Evolutionary conservation across 2,888 invertebrate species (phyloP).

Genomic region (Antitype chi): DNA sequence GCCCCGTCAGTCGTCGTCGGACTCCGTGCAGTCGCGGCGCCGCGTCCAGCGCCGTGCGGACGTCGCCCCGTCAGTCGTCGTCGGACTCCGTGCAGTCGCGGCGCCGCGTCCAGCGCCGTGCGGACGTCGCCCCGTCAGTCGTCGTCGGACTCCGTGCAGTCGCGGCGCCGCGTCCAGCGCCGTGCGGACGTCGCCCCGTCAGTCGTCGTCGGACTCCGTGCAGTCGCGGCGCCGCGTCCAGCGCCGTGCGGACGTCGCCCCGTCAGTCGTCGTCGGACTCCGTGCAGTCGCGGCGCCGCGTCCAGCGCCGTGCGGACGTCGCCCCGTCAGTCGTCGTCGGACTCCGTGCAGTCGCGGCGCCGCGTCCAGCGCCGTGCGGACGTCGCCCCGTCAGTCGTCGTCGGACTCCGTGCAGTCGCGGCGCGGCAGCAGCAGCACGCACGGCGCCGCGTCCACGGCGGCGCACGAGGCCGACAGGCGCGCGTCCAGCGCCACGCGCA

Average conservation of each 20-base stretch:
- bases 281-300: constrained; percentile 73
- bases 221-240: constrained; percentile 60
- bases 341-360: constrained; percentile 12
- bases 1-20: too few relatives aligned
- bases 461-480: constrained; percentile 93
- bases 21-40: too few relatives aligned
- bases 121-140: too few relatives aligned
- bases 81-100: too few relatives aligned
- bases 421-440: constrained; percentile 72
- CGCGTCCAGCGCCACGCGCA: constrained; percentile 84
- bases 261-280: constrained; percentile 51
- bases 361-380: background rate
- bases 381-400: background rate
- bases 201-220: constrained; percentile 39
- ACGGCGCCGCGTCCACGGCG: constrained; percentile 82
- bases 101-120: too few relatives aligned
- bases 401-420: background rate
- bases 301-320: background rate
- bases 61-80: too few relatives aligned
- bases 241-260: constrained; percentile 82
- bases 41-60: too few relatives aligned
- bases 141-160: too few relatives aligned
- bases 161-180: too few relatives aligned
- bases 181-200: background rate
- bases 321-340: background rate